Evolutionary conservation across 2,888 invertebrate species (phyloP).

Genomic region (Brachyptera risi): DNA sequence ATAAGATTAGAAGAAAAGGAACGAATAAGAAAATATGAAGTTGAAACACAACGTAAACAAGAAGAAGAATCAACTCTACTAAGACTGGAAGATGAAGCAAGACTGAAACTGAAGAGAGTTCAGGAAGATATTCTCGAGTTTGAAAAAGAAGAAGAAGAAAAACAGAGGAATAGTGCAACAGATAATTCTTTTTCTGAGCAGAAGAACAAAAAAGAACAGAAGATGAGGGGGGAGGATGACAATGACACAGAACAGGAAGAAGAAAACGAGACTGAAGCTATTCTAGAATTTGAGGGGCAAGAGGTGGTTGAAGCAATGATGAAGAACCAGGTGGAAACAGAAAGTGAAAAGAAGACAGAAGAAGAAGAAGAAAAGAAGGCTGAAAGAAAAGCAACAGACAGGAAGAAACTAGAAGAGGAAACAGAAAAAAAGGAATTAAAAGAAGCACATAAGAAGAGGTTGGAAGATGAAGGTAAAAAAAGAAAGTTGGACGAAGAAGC

Average conservation of each 20-base stretch:
- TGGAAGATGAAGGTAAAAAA: slow-evolving; percentile 18
- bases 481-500: slow-evolving; percentile 28
- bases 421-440: slow-evolving; percentile 24
- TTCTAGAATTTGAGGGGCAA: slow-evolving; percentile 5
- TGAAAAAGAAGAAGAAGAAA: slow-evolving; percentile 22
- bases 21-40: background rate
- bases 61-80: slow-evolving; percentile 22
- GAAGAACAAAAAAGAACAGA: too few relatives aligned
- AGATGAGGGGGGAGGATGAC: too few relatives aligned
- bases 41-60: slow-evolving; percentile 20
- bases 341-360: slow-evolving; percentile 22
- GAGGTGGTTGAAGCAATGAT: background rate
- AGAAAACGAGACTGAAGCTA: slow-evolving; percentile 17
- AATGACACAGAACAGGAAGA: slow-evolving; percentile 19
- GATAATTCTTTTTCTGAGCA: too few relatives aligned
- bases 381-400: slow-evolving; percentile 24
- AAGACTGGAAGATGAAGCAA: slow-evolving; percentile 23
- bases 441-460: slow-evolving; percentile 25
- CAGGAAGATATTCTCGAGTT: slow-evolving; percentile 3
- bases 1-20: slow-evolving; percentile 22
- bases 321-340: slow-evolving; percentile 20
- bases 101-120: slow-evolving; percentile 20
- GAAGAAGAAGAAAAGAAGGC: slow-evolving; percentile 17
- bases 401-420: slow-evolving; percentile 23
- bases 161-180: too few relatives aligned